Percentiles rank a stretch among this genome's conserved stretches.
Conservation (phyloP, 2,113 vertebrate genomes). For the Vulpes ferrilata region DNA sequence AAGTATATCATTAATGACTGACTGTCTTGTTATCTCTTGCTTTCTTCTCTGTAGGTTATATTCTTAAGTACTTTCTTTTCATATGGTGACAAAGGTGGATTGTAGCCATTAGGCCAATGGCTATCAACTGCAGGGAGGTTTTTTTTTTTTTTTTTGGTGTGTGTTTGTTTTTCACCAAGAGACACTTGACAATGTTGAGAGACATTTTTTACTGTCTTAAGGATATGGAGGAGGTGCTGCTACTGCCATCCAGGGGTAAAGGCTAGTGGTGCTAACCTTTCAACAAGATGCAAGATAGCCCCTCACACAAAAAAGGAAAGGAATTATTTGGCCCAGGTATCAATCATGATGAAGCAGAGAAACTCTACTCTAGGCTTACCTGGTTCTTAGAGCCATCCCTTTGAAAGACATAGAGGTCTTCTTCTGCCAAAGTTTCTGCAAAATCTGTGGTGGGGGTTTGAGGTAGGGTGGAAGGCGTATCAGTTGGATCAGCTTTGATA, state of each 20-base stretch:
- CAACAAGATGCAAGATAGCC: background rate
- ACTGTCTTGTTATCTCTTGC: background rate
- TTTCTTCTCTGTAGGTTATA: background rate
- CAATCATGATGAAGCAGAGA: background rate
- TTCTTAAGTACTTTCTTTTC: background rate
- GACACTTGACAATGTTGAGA: background rate
- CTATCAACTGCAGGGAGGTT: rapidly evolving
- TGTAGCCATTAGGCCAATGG: background rate
- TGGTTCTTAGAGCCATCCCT: background rate
- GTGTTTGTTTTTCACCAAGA: background rate
- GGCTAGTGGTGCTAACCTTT: background rate
- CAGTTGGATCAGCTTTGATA: background rate
- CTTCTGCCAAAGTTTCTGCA: background rate
- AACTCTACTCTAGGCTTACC: background rate
- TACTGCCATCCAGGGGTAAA: background rate
- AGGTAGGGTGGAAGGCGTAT: background rate
- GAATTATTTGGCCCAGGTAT: background rate
- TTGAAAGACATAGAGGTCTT: background rate
- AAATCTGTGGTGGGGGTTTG: background rate
- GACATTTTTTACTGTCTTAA: background rate
- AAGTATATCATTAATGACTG: background rate
- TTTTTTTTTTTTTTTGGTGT: background rate
- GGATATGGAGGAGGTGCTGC: background rate
- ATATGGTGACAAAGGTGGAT: background rate
- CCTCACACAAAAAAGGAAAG: background rate